A percentile compares a stretch with the other conserved stretches of the same genome.
Conservation (phyloP, 2,888 invertebrate genomes). For the Idaea aversata region DNA sequence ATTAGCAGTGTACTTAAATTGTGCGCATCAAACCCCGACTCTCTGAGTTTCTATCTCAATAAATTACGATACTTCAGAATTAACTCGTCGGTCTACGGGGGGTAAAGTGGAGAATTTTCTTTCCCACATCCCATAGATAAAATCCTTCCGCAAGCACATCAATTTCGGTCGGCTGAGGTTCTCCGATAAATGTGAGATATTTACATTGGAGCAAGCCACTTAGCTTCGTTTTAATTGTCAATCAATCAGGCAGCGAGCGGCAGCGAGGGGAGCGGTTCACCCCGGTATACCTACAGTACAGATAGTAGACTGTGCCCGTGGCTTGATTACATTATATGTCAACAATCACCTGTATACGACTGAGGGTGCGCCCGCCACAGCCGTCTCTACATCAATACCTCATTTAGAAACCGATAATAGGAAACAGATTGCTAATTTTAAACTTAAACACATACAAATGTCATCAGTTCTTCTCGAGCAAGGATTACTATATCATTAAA, state of each 20-base stretch:
- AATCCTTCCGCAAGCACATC: constrained; percentile 31
- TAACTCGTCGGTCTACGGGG: background rate
- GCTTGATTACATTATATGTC: background rate
- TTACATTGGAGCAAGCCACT: constrained; percentile 34
- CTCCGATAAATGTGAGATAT: constrained; percentile 37
- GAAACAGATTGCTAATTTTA: background rate
- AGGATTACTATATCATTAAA: no score
- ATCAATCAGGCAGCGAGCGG: constrained; percentile 34
- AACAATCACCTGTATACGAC: background rate
- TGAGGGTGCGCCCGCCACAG: background rate
- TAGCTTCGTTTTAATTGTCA: constrained; percentile 40
- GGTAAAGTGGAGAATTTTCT: constrained; percentile 1
- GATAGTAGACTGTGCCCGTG: background rate
- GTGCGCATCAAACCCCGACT: background rate
- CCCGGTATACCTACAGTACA: background rate
- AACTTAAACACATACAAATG: no score
- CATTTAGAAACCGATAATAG: background rate
- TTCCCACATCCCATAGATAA: constrained; percentile 26
- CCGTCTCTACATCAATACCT: background rate
- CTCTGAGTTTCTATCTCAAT: background rate
- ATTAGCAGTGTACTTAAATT: background rate
- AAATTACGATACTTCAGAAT: background rate
- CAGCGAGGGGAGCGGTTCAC: constrained; percentile 7
- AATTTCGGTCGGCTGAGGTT: constrained; percentile 29
- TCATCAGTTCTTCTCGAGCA: no score